These are phyloP conservation scores for Eupelmus urozonus DNA, from an alignment of 2,888 invertebrate genomes.

Conservation along the genomic window DNA sequence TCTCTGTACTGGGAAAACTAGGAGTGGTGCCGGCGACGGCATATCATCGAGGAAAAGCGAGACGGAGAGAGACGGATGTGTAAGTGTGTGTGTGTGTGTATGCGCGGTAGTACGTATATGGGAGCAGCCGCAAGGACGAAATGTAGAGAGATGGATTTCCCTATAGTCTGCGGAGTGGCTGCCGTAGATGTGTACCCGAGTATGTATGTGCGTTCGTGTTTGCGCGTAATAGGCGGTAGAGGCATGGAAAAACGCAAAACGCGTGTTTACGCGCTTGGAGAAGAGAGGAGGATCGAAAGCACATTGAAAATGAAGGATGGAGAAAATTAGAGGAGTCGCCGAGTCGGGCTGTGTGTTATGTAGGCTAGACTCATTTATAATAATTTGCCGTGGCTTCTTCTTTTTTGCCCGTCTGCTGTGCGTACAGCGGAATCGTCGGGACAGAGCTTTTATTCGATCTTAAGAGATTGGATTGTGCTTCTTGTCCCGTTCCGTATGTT, in stretches of 20 bases:
- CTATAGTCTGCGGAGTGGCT: conserved; percentile 20
- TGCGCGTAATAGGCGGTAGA: not conserved
- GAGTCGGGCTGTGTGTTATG: conserved; percentile 7
- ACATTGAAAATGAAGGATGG: conserved; percentile 26
- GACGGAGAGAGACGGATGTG: conserved; percentile 39
- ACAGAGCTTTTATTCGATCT: too few relatives aligned
- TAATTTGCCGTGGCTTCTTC: not conserved
- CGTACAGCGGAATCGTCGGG: not conserved
- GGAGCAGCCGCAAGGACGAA: conserved; percentile 10
- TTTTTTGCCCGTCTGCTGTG: not conserved
- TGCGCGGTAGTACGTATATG: too few relatives aligned
- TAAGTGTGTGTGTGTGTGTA: conserved; percentile 10
- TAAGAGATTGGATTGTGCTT: too few relatives aligned
- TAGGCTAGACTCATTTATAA: conserved; percentile 20
- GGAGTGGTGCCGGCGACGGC: conserved; percentile 41
- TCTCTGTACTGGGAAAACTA: conserved; percentile 27
- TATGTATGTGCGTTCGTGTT: not conserved
- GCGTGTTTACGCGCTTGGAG: not conserved
- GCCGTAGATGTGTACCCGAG: not conserved
- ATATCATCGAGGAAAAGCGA: conserved; percentile 37
- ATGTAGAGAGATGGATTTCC: conserved; percentile 18
- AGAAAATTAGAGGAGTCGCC: not conserved
- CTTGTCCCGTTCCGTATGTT: too few relatives aligned
- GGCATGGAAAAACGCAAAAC: not conserved
- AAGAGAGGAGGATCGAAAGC: not conserved